Conservation (phyloP, 2,113 vertebrate genomes). For the Setophaga kirtlandii region DNA sequence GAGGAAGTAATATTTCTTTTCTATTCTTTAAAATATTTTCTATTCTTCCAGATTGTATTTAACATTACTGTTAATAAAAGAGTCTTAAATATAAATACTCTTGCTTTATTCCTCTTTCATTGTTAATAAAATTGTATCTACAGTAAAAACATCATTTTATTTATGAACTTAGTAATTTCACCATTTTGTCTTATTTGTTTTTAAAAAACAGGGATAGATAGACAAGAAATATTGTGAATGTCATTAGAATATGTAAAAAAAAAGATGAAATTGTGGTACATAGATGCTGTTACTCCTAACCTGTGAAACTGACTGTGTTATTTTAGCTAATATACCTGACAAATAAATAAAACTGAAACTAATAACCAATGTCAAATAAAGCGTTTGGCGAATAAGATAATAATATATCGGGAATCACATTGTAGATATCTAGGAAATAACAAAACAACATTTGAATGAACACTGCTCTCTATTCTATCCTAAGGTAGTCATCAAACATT, state of each 20-base stretch:
- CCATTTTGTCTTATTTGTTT: background rate
- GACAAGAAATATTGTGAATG: background rate
- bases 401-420: background rate
- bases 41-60: background rate
- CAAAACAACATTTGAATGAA: background rate
- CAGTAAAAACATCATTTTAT: background rate
- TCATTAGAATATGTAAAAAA: background rate
- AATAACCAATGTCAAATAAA: background rate
- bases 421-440: background rate
- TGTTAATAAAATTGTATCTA: background rate
- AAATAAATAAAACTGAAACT: background rate
- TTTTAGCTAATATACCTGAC: background rate
- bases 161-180: background rate
- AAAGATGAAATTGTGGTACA: background rate
- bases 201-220: background rate
- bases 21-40: background rate
- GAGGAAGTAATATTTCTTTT: background rate
- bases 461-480: fast-evolving
- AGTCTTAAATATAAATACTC: background rate
- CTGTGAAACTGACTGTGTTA: fast-evolving
- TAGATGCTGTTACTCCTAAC: background rate
- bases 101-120: background rate
- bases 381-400: background rate
- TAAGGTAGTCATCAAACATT: background rate
- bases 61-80: background rate